phyloP scores from a whole-genome alignment of 1,140 invertebrate genomes.

The Papilio xuthus region DNA sequence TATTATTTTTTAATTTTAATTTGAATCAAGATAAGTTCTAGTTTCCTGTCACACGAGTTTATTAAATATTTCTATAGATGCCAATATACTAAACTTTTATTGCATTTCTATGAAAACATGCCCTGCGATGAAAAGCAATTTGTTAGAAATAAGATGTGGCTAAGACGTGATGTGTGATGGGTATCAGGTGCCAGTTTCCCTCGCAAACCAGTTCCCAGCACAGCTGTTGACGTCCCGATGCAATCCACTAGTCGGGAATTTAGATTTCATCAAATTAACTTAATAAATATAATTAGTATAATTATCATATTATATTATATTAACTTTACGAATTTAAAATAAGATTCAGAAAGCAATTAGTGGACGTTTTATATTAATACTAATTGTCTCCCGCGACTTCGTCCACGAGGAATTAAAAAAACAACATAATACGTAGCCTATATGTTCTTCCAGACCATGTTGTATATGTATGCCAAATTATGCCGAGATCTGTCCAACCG shows the following conservation, averaged over 20 bases:
- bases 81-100: background rate
- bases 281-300: background rate
- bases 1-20: background rate
- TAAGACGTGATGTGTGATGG: background rate
- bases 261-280: background rate
- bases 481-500: too few relatives aligned
- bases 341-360: background rate
- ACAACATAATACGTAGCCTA: too few relatives aligned
- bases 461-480: too few relatives aligned
- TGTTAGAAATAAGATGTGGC: too few relatives aligned
- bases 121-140: background rate
- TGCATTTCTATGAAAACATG: background rate
- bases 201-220: slow-evolving; percentile 2
- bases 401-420: too few relatives aligned
- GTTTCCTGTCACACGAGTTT: background rate
- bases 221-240: background rate
- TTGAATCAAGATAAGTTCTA: background rate
- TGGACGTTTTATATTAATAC: background rate
- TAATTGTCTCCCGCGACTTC: too few relatives aligned
- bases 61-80: too few relatives aligned
- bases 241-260: background rate
- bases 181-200: background rate
- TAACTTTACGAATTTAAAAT: background rate
- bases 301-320: slow-evolving; percentile 16
- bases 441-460: too few relatives aligned